Conservation (phyloP, 1,140 invertebrate genomes). For the Bombus sibiricus region DNA sequence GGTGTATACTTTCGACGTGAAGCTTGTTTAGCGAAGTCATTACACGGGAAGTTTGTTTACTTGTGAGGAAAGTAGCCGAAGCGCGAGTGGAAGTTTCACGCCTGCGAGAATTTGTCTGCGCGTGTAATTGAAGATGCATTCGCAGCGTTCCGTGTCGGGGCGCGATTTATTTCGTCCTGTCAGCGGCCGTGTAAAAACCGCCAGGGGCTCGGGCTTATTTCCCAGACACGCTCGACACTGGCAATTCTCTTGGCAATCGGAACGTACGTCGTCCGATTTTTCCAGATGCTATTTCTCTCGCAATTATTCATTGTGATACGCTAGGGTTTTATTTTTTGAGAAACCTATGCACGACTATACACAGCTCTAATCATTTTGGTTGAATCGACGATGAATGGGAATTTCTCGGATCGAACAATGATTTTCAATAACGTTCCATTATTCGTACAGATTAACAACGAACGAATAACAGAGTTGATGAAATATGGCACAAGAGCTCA, state of each 20-base stretch:
- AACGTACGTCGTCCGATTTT: background rate
- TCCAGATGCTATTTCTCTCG: too few species aligned
- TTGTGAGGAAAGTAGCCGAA: background rate
- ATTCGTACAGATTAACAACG: background rate
- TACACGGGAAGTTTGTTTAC: conserved; percentile 24
- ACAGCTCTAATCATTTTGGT: background rate
- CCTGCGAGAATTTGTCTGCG: conserved; percentile 1
- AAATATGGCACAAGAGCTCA: background rate
- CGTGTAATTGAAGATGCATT: conserved; percentile 23
- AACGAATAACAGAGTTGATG: background rate
- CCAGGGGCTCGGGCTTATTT: background rate
- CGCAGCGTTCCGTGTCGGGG: background rate
- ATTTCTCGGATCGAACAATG: background rate
- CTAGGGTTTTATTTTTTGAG: background rate
- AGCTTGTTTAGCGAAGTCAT: conserved; percentile 17
- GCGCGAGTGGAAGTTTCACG: background rate
- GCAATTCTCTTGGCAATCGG: background rate
- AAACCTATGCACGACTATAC: background rate
- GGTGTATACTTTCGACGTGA: background rate
- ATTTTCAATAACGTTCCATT: background rate
- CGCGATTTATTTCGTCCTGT: background rate
- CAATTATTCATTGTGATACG: background rate
- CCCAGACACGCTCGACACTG: background rate
- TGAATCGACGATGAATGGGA: background rate
- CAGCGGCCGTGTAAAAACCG: background rate